phyloP scores from a whole-genome alignment of 2,113 vertebrate species.

The Cervus canadensis region DNA sequence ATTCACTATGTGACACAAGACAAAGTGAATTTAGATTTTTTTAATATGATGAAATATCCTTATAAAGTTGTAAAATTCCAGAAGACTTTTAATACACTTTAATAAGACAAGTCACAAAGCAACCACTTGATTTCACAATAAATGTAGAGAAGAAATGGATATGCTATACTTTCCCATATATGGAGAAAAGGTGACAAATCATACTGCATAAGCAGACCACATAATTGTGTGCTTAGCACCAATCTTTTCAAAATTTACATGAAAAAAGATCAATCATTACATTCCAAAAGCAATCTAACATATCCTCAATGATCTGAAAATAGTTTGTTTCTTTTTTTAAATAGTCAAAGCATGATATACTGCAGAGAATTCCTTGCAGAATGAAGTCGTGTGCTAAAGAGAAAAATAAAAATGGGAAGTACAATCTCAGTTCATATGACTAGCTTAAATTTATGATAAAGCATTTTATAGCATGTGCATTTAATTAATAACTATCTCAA shows the following conservation, averaged over 20 bases:
- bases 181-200: not conserved
- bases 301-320: not conserved
- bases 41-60: not conserved
- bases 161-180: not conserved
- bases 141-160: not conserved
- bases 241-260: constrained; percentile 4
- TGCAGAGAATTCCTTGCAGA: not conserved
- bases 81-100: not conserved
- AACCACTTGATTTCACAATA: not conserved
- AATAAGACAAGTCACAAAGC: not conserved
- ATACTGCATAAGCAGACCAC: not conserved
- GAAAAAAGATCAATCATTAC: not conserved
- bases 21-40: not conserved
- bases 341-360: not conserved
- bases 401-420: not conserved
- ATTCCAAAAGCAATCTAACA: not conserved
- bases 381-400: not conserved
- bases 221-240: not conserved
- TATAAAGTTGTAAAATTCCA: not conserved
- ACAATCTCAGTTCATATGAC: not conserved
- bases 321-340: not conserved
- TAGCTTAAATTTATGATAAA: not conserved
- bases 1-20: not conserved
- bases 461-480: not conserved
- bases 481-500: constrained; percentile 19